phyloP scores from a whole-genome alignment of 2,888 invertebrate genomes.

The Metalampra italica region DNA sequence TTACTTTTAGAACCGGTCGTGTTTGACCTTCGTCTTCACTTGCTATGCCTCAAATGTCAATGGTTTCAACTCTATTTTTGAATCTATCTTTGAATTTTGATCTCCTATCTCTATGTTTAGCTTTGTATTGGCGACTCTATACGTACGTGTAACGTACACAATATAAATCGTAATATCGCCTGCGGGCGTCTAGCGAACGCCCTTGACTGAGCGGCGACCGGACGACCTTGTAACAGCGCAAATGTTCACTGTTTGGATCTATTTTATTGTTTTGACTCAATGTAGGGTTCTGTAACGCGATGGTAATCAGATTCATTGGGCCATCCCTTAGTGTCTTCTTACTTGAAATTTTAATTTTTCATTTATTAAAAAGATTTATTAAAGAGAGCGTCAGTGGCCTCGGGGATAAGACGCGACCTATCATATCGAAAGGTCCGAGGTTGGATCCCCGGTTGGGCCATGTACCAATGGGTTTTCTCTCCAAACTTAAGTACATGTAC shows the following conservation, averaged over 20 bases:
- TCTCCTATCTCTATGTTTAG: neutral
- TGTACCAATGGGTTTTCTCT: too few relatives aligned
- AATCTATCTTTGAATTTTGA: constrained; percentile 4
- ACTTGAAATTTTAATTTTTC: too few relatives aligned
- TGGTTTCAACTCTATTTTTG: neutral
- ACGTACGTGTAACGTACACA: constrained; percentile 4
- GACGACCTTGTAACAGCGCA: constrained; percentile 67
- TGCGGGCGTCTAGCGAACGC: constrained; percentile 59
- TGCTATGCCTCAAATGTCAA: constrained; percentile 6
- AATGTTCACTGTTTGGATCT: constrained; percentile 65
- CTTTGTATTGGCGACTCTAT: neutral
- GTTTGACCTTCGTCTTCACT: constrained; percentile 46
- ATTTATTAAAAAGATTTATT: too few relatives aligned
- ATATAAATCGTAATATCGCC: constrained; percentile 2
- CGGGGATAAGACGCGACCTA: too few relatives aligned
- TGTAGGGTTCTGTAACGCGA: constrained; percentile 8
- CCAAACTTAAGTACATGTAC: too few relatives aligned
- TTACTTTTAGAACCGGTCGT: constrained; percentile 72
- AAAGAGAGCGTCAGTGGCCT: too few relatives aligned
- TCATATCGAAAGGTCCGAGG: too few relatives aligned
- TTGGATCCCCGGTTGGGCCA: too few relatives aligned
- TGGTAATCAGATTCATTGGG: neutral
- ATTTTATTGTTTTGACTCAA: constrained; percentile 52
- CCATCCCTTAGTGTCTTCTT: neutral
- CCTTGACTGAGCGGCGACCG: constrained; percentile 74